A percentile compares a stretch with the other conserved stretches of the same genome.
These are phyloP conservation scores for Neotoxoptera formosana DNA, from an alignment of 1,140 invertebrate genomes.

Conservation along the genomic window DNA sequence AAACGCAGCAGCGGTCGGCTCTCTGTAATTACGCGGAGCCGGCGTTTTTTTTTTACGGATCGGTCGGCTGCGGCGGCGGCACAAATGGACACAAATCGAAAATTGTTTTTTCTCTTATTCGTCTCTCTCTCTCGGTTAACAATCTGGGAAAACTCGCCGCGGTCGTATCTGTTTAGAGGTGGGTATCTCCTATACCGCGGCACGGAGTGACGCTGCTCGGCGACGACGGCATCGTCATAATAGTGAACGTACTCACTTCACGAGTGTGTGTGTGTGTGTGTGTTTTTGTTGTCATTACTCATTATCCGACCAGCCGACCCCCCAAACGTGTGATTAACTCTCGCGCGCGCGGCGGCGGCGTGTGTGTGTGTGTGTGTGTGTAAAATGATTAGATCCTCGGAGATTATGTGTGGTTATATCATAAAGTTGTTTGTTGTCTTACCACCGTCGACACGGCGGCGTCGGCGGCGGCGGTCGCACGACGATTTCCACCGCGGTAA, in stretches of 20 bases:
- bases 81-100: conserved; percentile 53
- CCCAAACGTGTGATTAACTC: conserved; percentile 22
- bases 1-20: not conserved
- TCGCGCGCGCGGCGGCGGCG: too few relatives aligned
- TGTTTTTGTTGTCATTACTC: conserved; percentile 24
- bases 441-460: not conserved
- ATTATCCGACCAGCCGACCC: not conserved
- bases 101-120: not conserved
- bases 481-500: not conserved
- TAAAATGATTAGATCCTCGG: conserved; percentile 24
- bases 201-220: not conserved
- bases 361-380: not conserved
- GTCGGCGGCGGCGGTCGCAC: too few relatives aligned
- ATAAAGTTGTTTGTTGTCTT: not conserved
- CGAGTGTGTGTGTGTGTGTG: not conserved
- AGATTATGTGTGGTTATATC: conserved; percentile 21
- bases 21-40: conserved; percentile 28
- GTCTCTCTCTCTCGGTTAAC: not conserved
- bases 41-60: conserved; percentile 1
- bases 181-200: not conserved
- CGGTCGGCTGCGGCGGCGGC: conserved; percentile 24
- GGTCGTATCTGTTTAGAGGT: not conserved
- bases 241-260: not conserved
- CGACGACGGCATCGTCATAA: not conserved
- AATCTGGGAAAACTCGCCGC: conserved; percentile 47